These are phyloP conservation scores for Drosophila mojavensis DNA, from an alignment of 1,140 invertebrate species.

Conservation along the genomic window DNA sequence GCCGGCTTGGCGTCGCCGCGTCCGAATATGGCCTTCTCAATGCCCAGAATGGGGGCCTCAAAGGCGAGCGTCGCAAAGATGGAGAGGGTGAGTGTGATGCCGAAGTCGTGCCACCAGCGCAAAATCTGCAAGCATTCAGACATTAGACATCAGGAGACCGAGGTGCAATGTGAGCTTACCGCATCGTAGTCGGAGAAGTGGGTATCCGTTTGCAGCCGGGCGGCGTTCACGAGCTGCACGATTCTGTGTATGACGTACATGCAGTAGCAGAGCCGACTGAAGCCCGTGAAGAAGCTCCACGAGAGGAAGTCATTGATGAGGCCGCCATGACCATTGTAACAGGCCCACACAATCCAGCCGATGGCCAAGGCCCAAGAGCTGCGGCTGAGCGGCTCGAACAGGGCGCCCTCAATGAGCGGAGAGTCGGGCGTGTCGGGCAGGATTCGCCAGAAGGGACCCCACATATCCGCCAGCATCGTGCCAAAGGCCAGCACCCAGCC, in stretches of 20 bases:
- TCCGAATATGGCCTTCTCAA: constrained; percentile 80
- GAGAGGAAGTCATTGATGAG: constrained; percentile 87
- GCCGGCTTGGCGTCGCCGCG: constrained; percentile 43
- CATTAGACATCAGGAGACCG: background rate
- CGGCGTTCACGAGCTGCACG: constrained; percentile 75
- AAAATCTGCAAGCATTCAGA: constrained; percentile 51
- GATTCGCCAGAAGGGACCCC: constrained; percentile 86
- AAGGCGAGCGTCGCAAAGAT: constrained; percentile 79
- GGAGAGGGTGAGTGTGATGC: constrained; percentile 66
- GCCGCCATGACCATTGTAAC: constrained; percentile 89
- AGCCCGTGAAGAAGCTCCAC: constrained; percentile 87
- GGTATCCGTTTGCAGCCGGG: constrained; percentile 64
- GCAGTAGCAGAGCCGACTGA: constrained; percentile 89
- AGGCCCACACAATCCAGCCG: constrained; percentile 89
- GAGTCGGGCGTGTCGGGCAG: constrained; percentile 85
- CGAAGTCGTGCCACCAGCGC: constrained; percentile 82
- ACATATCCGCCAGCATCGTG: constrained; percentile 84
- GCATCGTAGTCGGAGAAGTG: constrained; percentile 72
- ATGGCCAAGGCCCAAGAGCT: constrained; percentile 88
- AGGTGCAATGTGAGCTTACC: constrained; percentile 26
- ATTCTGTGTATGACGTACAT: constrained; percentile 88
- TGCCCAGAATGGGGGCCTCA: constrained; percentile 78
- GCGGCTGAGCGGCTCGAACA: constrained; percentile 88
- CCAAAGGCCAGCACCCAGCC: constrained; percentile 84
- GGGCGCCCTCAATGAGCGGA: constrained; percentile 87